phyloP scores from a whole-genome alignment of 2,888 invertebrate species.

The Coleophora flavipennella region DNA sequence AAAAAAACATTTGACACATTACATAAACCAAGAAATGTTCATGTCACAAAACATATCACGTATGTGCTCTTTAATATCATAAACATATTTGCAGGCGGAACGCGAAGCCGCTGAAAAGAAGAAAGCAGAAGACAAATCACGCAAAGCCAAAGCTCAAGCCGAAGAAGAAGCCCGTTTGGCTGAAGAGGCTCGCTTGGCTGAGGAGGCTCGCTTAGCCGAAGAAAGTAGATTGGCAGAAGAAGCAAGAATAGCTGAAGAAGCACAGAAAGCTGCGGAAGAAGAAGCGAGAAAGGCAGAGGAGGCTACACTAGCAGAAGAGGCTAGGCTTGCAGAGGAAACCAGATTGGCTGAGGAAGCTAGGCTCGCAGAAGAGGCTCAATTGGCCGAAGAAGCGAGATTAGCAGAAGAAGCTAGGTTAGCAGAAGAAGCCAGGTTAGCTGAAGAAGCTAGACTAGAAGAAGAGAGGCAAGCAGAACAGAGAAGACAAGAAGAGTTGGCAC shows the following conservation, averaged over 20 bases:
- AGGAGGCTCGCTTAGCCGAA: constrained; percentile 44
- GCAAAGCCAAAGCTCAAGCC: constrained; percentile 61
- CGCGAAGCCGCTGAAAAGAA: constrained; percentile 61
- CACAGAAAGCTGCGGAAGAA: constrained; percentile 9
- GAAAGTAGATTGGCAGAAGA: constrained; percentile 61
- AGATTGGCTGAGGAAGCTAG: constrained; percentile 47
- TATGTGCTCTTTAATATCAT: background rate
- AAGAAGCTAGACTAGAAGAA: constrained; percentile 51
- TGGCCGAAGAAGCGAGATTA: constrained; percentile 46
- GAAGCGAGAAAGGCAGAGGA: constrained; percentile 26
- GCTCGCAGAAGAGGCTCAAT: constrained; percentile 43
- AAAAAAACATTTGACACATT: too few relatives aligned
- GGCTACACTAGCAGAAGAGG: constrained; percentile 51
- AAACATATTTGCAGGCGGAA: constrained; percentile 32
- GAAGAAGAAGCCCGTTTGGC: constrained; percentile 55
- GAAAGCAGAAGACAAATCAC: constrained; percentile 70
- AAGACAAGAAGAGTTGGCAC: constrained; percentile 69
- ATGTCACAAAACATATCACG: too few relatives aligned
- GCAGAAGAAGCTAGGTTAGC: constrained; percentile 62
- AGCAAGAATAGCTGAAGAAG: constrained; percentile 46
- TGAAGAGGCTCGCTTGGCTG: constrained; percentile 48
- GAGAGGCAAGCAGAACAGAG: constrained; percentile 64
- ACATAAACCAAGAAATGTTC: too few relatives aligned
- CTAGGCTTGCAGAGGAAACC: constrained; percentile 47
- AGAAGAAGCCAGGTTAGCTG: constrained; percentile 52